phyloP scores from a whole-genome alignment of 2,888 invertebrate genomes.

The Bimastos eiseni region DNA sequence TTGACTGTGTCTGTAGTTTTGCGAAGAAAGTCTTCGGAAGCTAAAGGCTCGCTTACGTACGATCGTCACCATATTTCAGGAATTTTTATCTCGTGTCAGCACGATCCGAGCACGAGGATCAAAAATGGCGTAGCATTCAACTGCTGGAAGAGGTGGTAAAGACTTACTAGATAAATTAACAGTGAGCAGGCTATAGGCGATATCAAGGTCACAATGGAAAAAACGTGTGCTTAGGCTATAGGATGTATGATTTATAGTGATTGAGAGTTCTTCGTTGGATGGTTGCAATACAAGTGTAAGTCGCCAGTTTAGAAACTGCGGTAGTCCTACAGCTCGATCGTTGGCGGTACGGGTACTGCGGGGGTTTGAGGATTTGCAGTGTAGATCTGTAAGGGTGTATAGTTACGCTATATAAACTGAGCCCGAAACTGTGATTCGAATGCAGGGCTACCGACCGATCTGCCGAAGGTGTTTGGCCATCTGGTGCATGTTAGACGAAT shows the following conservation, averaged over 20 bases:
- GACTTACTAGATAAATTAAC: too few species aligned
- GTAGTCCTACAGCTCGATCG: too few species aligned
- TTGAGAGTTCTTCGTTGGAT: not conserved
- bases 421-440: not conserved
- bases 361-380: too few species aligned
- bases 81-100: not conserved
- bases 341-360: too few species aligned
- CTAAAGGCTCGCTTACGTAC: not conserved
- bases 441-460: not conserved
- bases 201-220: not conserved
- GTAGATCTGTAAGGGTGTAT: too few species aligned
- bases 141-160: too few species aligned
- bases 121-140: not conserved
- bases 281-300: not conserved
- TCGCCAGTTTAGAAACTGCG: too few species aligned
- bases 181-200: not conserved
- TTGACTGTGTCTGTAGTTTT: not conserved
- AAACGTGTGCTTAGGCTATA: not conserved
- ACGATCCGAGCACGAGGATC: not conserved
- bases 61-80: not conserved
- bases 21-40: not conserved
- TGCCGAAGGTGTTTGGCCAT: constrained; percentile 21
- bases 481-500: constrained; percentile 24
- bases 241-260: not conserved
- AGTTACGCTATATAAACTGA: too few species aligned